These are phyloP conservation scores for Neoarius graeffei DNA, from an alignment of 2,113 vertebrate genomes.

Conservation along the genomic window DNA sequence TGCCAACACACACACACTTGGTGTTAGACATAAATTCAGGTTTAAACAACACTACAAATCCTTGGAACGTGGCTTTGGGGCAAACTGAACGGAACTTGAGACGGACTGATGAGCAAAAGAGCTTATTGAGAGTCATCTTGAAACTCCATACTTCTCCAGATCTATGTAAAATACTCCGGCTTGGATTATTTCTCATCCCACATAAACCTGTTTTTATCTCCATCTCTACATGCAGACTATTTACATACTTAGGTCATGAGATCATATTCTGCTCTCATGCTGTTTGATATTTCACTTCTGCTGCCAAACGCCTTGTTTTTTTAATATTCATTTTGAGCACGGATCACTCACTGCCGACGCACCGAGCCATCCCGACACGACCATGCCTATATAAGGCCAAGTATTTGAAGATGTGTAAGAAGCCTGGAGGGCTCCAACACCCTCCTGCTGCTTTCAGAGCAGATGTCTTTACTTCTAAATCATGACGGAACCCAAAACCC, in stretches of 20 bases:
- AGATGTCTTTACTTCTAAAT: background rate
- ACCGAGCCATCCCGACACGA: background rate
- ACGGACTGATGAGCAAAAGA: background rate
- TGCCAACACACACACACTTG: constrained; percentile 61
- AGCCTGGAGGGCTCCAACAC: constrained; percentile 15
- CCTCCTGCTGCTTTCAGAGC: background rate
- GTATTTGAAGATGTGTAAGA: constrained; percentile 40
- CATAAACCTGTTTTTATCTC: background rate
- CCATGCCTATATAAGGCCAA: constrained; percentile 55
- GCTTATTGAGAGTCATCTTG: background rate
- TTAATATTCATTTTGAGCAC: background rate
- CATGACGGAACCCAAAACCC: background rate
- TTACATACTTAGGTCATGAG: background rate
- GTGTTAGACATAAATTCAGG: background rate
- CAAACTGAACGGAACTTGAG: background rate
- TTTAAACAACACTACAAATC: background rate
- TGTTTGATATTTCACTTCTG: background rate
- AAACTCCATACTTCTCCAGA: background rate
- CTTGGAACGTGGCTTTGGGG: background rate
- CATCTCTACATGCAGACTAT: background rate
- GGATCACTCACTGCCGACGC: constrained; percentile 16
- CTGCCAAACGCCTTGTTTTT: background rate
- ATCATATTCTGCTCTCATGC: background rate
- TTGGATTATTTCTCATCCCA: background rate
- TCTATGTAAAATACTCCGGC: background rate